Conservation (phyloP, 2,888 invertebrate genomes). For the Cataglyphis altisquamis region DNA sequence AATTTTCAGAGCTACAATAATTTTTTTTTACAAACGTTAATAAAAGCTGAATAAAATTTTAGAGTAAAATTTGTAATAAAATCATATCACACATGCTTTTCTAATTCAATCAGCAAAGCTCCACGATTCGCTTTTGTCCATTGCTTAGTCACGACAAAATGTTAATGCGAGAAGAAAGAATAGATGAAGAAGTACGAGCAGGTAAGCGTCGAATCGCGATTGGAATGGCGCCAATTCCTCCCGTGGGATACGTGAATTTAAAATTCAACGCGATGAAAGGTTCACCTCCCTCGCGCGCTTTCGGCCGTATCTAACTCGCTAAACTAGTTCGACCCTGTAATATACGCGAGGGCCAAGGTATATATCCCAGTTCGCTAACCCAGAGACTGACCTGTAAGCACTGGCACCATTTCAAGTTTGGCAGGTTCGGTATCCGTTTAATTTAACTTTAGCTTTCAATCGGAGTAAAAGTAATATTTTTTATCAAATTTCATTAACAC, state of each 20-base stretch:
- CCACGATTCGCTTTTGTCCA: constrained; percentile 69
- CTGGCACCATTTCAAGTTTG: constrained; percentile 75
- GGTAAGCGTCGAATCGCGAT: constrained; percentile 79
- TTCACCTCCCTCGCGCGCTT: constrained; percentile 61
- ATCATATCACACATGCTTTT: not conserved
- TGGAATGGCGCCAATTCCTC: constrained; percentile 80
- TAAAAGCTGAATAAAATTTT: not conserved
- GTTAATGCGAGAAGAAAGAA: constrained; percentile 29
- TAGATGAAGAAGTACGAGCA: constrained; percentile 64
- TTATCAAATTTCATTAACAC: constrained; percentile 62
- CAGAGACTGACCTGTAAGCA: constrained; percentile 71
- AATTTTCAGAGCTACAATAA: not conserved
- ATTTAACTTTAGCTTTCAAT: constrained; percentile 72
- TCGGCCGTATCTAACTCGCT: constrained; percentile 71
- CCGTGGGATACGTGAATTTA: constrained; percentile 73
- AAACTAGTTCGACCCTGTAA: constrained; percentile 75
- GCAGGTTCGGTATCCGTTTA: constrained; percentile 74
- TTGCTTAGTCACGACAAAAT: constrained; percentile 45
- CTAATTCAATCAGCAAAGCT: constrained; percentile 33
- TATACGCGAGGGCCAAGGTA: constrained; percentile 70
- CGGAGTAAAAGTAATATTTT: constrained; percentile 51
- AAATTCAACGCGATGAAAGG: constrained; percentile 75
- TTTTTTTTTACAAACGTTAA: not conserved
- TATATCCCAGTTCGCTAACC: constrained; percentile 76
- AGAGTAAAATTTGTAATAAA: not conserved